Evolutionary conservation across 2,888 invertebrate genomes (phyloP), one percentile per base, ranked within the genome.

Genomic region (Drosophila trichaetosa): DNA sequence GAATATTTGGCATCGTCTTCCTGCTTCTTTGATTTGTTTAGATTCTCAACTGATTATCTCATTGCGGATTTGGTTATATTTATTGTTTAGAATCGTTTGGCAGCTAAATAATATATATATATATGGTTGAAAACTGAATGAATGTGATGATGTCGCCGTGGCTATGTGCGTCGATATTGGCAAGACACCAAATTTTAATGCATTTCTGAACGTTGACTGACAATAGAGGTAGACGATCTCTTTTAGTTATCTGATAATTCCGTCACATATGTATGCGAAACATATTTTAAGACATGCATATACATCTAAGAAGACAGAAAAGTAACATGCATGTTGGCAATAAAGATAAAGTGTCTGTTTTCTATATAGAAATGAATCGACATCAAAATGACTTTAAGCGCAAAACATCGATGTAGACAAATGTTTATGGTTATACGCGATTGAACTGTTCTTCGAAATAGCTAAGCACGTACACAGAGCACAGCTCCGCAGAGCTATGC

Each of bases 61-160:
- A 29, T 34, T 51, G 31, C n/a, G 31, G 31, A 33, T 33, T 40
- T 53, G 11, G 27, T 24, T 33, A 34, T 67, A 8, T 60, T 61
- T 62, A 62, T 73, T 73, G 73, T 59, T 76, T 46, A 34, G 34
- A 21, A 36, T 63, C 40, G 38, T 24, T 27, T 66, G 62, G 59
- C 75, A 48, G 38, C 58, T 8, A 10, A 10, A 53, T 6, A 59
- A 36, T 46, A 58, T 62, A 21, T 46, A 58, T 62, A 21, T 65
- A 42, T 64, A 52, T 56, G 36, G 52, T 42, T 59, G 29, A 76
- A 80, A 76, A 48, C 65, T 79, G 80, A 79, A 79, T 79, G 78
- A 80, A 80, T 62, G 36, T 63, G 53, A 24, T 66, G 65, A 68
- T 78, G 69, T 67, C 46, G 33, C 49, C 24, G 42, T 62, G 73